Conservation (phyloP, 2,797 vertebrate genomes). For the Menidia menidia region DNA sequence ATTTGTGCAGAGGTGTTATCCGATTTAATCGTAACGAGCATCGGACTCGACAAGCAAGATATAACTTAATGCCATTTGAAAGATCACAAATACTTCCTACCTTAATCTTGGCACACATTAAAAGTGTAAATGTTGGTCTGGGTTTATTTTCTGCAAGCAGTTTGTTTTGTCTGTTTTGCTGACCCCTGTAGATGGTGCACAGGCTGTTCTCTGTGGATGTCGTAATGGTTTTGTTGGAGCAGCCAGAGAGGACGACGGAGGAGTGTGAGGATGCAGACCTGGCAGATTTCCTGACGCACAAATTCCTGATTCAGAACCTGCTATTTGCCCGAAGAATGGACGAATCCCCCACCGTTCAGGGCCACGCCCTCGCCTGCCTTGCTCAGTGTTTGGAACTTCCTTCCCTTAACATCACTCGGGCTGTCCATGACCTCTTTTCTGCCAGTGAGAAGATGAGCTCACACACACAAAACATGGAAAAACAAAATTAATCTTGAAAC, state of each 20-base stretch:
- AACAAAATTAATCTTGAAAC: not conserved
- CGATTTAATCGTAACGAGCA: no score
- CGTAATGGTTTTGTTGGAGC: slow-evolving; percentile 87
- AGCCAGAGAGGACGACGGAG: slow-evolving; percentile 81
- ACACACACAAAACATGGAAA: not conserved
- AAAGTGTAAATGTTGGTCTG: not conserved
- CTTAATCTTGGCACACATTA: not conserved
- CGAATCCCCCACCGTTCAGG: slow-evolving; percentile 85
- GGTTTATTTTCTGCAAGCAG: not conserved
- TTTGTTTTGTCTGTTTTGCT: not conserved
- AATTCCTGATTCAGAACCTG: slow-evolving; percentile 89
- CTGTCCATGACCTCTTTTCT: slow-evolving; percentile 85
- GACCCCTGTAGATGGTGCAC: slow-evolving; percentile 80
- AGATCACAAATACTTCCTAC: not conserved
- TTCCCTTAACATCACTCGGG: slow-evolving; percentile 70
- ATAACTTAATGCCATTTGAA: not conserved
- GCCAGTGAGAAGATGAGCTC: slow-evolving; percentile 79
- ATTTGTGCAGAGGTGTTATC: no score
- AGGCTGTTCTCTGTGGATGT: slow-evolving; percentile 93
- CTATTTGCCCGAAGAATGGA: slow-evolving; percentile 89
- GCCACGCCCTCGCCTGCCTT: slow-evolving; percentile 88
- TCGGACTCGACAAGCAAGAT: not conserved
- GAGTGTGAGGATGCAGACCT: slow-evolving; percentile 73
- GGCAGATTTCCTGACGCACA: slow-evolving; percentile 83
- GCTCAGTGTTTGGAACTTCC: slow-evolving; percentile 89